These are phyloP conservation scores for Bellardia pandia DNA, from an alignment of 2,888 invertebrate species.

Conservation along the genomic window DNA sequence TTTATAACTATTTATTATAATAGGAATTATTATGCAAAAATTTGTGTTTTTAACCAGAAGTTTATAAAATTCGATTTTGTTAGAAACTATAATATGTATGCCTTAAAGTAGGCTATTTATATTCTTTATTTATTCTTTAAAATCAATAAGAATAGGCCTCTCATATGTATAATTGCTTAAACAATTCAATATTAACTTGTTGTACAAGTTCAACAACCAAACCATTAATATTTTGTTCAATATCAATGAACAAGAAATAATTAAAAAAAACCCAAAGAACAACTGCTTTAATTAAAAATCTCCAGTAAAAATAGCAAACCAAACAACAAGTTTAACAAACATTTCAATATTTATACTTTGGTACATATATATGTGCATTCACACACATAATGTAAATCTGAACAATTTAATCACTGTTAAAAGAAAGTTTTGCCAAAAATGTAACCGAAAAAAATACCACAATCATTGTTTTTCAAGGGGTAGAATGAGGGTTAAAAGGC, in stretches of 20 bases:
- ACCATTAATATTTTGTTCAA: conserved; percentile 42
- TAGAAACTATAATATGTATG: not conserved
- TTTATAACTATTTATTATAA: too few relatives aligned
- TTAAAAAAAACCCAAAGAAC: conserved; percentile 7
- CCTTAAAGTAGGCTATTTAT: not conserved
- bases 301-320: conserved; percentile 27
- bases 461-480: conserved; percentile 35
- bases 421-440: conserved; percentile 63
- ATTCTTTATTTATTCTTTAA: not conserved
- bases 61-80: too few relatives aligned
- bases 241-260: conserved; percentile 58
- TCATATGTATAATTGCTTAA: not conserved
- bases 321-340: conserved; percentile 15
- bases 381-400: conserved; percentile 51
- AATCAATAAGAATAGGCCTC: not conserved
- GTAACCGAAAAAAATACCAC: conserved; percentile 25
- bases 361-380: not conserved
- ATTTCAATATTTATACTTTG: not conserved
- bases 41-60: too few relatives aligned
- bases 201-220: conserved; percentile 10
- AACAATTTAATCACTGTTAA: conserved; percentile 70
- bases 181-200: conserved; percentile 18
- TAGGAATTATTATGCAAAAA: too few relatives aligned
- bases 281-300: conserved; percentile 66
- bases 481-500: not conserved